Evolutionary conservation across 2,888 invertebrate species (phyloP), one percentile per base, ranked within the genome.

Genomic region (Archips crataeganus): DNA sequence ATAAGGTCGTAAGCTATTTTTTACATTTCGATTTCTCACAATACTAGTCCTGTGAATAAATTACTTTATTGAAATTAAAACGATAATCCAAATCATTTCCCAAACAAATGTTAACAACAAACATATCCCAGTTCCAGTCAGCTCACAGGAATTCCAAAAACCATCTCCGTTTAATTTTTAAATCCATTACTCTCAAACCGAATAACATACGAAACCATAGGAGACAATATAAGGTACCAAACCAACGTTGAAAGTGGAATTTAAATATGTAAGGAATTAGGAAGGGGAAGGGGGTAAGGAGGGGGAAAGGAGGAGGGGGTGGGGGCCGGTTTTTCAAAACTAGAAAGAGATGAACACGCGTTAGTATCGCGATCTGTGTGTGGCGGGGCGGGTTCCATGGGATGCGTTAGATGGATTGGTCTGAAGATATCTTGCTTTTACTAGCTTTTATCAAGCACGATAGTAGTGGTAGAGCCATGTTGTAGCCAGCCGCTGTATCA

Each of bases 181-280:
- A 70, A 65, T 74, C 70, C 70, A 72, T 72, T 63, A 72, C 72
- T 65, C 36, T 34, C 34, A 11, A 60, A 69, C 68, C 64, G 81
- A 81, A 85, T 82, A 86, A 88, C 85, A 88, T 81, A 87, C 84
- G 85, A 89, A 89, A 85, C 86, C 88, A 85, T 88, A 85, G 90
- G 90, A 93, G 92, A 93, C 93, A 93, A 93, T 93, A 93, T 91
- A 88, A 92, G 90, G 90, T 88, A 90, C 87, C 89, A 81, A 80
- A 81, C 86, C 84, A 84, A 87, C 90, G 90, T 85, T 88, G 90
- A 87, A 93, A 94, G 93, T 92, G 90, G 93, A 94, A 93, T 94
- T 94, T 94, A 94, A 94, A 94, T 94, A 93, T 93, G 94, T 94
- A 94, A 93, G 93, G 94, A 94, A 94, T 94, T 94, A 94, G 94